Percentiles rank a stretch among this genome's conserved stretches.
Evolutionary conservation across 2,888 invertebrate species (phyloP).

Genomic region (Macrophya annulata): DNA sequence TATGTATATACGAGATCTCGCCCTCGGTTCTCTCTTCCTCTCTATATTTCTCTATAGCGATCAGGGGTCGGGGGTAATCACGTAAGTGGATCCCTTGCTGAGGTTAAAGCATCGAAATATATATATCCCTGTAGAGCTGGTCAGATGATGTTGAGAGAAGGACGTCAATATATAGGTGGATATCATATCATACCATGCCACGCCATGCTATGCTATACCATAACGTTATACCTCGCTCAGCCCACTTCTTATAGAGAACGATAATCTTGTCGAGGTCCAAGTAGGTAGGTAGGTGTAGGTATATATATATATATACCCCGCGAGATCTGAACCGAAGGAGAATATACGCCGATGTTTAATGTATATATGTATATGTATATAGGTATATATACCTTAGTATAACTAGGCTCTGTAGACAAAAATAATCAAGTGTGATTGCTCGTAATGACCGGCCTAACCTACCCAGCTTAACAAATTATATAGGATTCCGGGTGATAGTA

Average conservation of each 20-base stretch:
- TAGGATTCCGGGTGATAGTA: slow-evolving; percentile 53
- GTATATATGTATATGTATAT: neutral
- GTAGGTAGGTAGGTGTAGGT: neutral
- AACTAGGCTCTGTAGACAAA: slow-evolving; percentile 75
- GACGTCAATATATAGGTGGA: slow-evolving; percentile 20
- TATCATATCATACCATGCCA: neutral
- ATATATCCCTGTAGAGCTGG: neutral
- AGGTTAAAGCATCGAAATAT: slow-evolving; percentile 31
- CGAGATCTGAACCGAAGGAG: neutral
- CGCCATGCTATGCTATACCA: neutral
- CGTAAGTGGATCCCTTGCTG: slow-evolving; percentile 55
- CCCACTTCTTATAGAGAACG: slow-evolving; percentile 1
- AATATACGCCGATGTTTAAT: too few species aligned
- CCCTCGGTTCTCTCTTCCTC: neutral
- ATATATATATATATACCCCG: slow-evolving; percentile 8
- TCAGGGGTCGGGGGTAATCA: slow-evolving; percentile 54
- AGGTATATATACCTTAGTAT: slow-evolving; percentile 10
- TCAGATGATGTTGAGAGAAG: slow-evolving; percentile 3
- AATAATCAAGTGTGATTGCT: slow-evolving; percentile 79
- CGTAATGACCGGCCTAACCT: slow-evolving; percentile 78
- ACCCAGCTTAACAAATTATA: slow-evolving; percentile 79
- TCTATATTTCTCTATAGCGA: neutral
- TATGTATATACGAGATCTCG: neutral
- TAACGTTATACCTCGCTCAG: slow-evolving; percentile 10
- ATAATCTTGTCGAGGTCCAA: slow-evolving; percentile 24